phyloP scores from a whole-genome alignment of 2,113 vertebrate species.

The Apodemus sylvaticus region DNA sequence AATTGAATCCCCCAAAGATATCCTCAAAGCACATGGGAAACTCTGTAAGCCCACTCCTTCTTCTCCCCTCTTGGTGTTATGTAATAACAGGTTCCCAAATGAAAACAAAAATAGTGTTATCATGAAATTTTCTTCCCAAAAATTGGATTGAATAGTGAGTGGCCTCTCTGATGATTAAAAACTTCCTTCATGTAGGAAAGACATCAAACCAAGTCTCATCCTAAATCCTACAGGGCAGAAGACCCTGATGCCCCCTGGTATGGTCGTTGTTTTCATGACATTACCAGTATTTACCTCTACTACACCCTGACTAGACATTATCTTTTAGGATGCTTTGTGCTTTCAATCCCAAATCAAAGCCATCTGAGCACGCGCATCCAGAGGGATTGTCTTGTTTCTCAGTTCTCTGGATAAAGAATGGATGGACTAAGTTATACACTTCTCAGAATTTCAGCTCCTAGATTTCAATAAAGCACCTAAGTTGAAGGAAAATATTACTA shows the following conservation, averaged over 20 bases:
- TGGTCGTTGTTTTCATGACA: background rate
- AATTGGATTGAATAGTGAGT: background rate
- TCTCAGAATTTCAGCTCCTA: background rate
- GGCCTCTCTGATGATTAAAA: background rate
- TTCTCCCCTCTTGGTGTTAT: background rate
- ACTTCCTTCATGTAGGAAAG: background rate
- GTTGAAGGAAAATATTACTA: background rate
- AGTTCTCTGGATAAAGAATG: background rate
- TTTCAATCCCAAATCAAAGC: background rate
- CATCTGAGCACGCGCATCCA: background rate
- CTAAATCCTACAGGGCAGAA: background rate
- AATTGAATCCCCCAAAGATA: slow-evolving; percentile 30
- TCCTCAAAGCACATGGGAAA: background rate
- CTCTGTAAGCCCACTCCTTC: background rate
- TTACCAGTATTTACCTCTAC: background rate
- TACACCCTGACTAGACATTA: background rate
- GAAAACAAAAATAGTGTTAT: background rate
- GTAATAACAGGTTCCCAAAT: background rate
- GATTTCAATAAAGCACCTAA: background rate
- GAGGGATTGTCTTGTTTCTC: background rate
- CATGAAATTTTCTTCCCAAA: slow-evolving; percentile 32
- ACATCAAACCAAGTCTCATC: background rate
- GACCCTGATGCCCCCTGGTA: background rate
- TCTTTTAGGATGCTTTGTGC: background rate
- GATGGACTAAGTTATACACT: background rate